Base-by-base conservation (phyloP, 1,140 invertebrate species). In the Maniola jurtina region DNA sequence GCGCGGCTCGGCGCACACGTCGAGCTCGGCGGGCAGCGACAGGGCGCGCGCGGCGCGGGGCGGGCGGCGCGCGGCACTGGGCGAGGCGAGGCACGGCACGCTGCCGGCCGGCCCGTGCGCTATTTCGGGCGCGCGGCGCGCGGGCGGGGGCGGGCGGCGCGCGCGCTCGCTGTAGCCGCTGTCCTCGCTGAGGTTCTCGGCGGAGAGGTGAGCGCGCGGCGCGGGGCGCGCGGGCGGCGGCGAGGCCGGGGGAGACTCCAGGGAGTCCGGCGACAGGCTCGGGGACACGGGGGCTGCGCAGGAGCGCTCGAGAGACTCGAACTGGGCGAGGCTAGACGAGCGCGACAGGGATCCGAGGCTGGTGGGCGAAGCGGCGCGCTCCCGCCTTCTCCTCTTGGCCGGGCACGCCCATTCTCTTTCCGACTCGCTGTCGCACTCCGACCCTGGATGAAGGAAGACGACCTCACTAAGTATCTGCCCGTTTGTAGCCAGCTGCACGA, bases 351-450 rank as follows among this genome's bases (percentile, higher is more conserved):
- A 92, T 56, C 91, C 89, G 52, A 90, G 86, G 70, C 88, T 88
- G 68, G 86, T 78, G 57, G 86, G 84, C 35, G 83, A 91, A 38
- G 72, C 42, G 56, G 77, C 86, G 68, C 88, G 84, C 76, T 87
- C 76, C 66, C 93, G 93, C 33, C 95, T 92, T 25, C 95, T 91
- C n/a, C 95, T 92, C 81, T 96, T 96, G 48, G 95, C 94, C 36
- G 96, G 95, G 74, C 95, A 96, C 25, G 94, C 94, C 64, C 95
- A 93, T 83, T 96, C 95, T 60, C 95, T 92, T 77, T 96, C 95
- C 48, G 95, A 96, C 70, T 91, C 90, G 75, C 90, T 92, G 79
- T 92, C 90, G 71, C 85, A 88, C 80, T 92, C 90, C 45, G 88
- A 90, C 14, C 89, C 90, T 92, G 48, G 48, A 25, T 25, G 79